Percentiles rank a stretch among this genome's conserved stretches.
Evolutionary conservation across 2,113 vertebrate species (phyloP).

Genomic region (Motacilla tschutschensis): DNA sequence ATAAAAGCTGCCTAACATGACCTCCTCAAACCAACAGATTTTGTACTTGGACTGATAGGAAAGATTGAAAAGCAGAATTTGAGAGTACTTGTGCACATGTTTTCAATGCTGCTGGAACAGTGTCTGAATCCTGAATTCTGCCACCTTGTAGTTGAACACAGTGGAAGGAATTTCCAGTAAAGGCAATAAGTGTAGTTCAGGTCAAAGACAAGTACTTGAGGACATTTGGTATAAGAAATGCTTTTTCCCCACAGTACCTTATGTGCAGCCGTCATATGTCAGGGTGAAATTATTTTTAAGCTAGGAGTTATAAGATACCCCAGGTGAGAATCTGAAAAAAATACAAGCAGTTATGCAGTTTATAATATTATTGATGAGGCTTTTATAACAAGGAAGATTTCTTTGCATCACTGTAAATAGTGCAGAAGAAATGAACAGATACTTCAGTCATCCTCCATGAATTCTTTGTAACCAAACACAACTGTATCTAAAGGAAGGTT

Average conservation of each 20-base stretch:
- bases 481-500: background rate
- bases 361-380: background rate
- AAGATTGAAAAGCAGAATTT: background rate
- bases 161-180: background rate
- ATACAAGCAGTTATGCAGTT: background rate
- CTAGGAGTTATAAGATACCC: background rate
- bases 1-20: background rate
- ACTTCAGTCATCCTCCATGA: background rate
- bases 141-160: background rate
- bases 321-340: background rate
- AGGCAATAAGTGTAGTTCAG: background rate
- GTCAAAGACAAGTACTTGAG: background rate
- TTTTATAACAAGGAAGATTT: background rate
- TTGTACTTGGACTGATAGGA: background rate
- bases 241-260: background rate
- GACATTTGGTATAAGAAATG: background rate
- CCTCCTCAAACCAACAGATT: background rate
- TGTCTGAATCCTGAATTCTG: background rate
- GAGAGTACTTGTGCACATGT: background rate
- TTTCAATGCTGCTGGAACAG: background rate
- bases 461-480: background rate
- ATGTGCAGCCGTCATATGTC: background rate
- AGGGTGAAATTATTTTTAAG: background rate
- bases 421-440: background rate
- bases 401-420: background rate